Conservation (phyloP, 1,140 invertebrate genomes). For the Drosophila subobscura region DNA sequence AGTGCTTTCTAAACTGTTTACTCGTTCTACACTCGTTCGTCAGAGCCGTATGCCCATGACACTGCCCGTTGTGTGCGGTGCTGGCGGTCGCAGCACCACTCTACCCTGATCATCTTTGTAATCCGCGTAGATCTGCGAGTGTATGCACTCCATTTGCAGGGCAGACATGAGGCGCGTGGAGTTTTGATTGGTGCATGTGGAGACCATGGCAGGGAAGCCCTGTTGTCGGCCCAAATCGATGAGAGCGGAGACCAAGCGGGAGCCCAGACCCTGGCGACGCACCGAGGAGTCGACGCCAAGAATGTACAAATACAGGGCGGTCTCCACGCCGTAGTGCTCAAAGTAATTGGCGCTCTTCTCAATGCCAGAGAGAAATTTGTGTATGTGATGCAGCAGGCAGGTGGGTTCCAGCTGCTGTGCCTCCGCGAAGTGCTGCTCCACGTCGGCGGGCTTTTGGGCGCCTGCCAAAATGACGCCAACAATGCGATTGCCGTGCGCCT, state of each 20-base stretch:
- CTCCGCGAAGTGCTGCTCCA: constrained; percentile 50
- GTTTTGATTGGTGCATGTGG: constrained; percentile 55
- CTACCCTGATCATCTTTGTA: constrained; percentile 55
- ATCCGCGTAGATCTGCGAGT: constrained; percentile 43
- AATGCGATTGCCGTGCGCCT: constrained; percentile 24
- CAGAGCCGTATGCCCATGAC: constrained; percentile 70
- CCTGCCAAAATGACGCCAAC: constrained; percentile 49
- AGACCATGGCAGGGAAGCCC: constrained; percentile 36
- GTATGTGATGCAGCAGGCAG: constrained; percentile 46
- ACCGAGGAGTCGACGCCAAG: constrained; percentile 44
- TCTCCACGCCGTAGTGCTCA: constrained; percentile 29
- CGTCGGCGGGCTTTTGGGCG: constrained; percentile 30
- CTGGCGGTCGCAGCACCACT: constrained; percentile 36
- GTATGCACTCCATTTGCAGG: constrained; percentile 45
- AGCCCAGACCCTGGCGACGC: constrained; percentile 47
- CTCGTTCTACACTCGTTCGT: too few relatives aligned
- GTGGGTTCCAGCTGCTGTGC: constrained; percentile 12
- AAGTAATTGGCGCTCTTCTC: constrained; percentile 54
- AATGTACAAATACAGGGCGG: constrained; percentile 55
- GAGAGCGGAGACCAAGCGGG: constrained; percentile 41
- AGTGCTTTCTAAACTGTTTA: neutral
- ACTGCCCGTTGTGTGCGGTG: constrained; percentile 46
- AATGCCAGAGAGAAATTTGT: constrained; percentile 46
- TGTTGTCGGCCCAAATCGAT: constrained; percentile 45
- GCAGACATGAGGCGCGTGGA: constrained; percentile 41